Percentiles rank a stretch among this genome's conserved stretches.
Conservation (phyloP, 2,113 vertebrate genomes). For the Anolis carolinensis region DNA sequence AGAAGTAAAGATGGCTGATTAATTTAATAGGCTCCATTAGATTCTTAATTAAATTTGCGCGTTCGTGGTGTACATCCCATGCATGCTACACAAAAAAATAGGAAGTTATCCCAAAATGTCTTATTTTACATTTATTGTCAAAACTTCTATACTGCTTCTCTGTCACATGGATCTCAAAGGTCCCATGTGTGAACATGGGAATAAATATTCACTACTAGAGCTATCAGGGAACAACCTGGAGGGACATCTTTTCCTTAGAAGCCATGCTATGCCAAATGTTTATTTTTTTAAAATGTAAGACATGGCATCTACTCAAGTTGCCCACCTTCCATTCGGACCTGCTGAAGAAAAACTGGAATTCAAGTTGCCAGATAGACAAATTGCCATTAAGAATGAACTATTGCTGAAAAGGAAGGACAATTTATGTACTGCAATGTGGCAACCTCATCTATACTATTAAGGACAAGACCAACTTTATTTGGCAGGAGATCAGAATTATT, state of each 20-base stretch:
- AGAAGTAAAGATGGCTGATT: not conserved
- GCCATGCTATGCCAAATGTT: not conserved
- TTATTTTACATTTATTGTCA: not conserved
- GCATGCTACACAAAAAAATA: not conserved
- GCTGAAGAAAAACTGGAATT: not conserved
- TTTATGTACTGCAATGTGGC: not conserved
- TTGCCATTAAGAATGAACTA: not conserved
- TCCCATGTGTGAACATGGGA: too few relatives aligned
- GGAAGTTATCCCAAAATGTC: not conserved
- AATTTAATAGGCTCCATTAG: not conserved
- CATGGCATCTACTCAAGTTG: not conserved
- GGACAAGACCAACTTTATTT: not conserved
- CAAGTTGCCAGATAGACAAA: not conserved
- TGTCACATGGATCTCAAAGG: not conserved
- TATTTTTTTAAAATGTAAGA: not conserved
- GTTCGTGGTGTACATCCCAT: not conserved
- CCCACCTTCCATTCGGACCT: not conserved
- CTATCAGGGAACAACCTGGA: not conserved
- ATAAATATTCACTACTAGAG: not conserved
- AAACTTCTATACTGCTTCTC: too few relatives aligned
- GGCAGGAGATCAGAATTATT: not conserved
- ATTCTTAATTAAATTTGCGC: not conserved
- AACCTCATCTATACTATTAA: not conserved
- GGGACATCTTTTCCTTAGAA: too few relatives aligned
- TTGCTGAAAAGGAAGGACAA: not conserved